Evolutionary conservation across 2,113 vertebrate genomes (phyloP), one percentile per base, ranked within the genome.

Genomic region (Barbus barbus): DNA sequence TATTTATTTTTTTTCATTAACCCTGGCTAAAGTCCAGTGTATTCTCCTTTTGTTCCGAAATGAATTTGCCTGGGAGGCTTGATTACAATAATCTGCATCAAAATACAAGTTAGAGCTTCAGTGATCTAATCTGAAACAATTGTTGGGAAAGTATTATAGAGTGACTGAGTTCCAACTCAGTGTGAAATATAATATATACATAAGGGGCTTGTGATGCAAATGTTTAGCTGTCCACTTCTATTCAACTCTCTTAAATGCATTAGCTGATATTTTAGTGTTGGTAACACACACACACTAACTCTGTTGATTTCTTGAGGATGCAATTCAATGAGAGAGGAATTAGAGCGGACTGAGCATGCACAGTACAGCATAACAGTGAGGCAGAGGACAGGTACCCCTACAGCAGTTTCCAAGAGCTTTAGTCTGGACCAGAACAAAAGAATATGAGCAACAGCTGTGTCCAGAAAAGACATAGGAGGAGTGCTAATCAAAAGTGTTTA

Each of bases 351-450:
- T 76, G 60, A 44, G 41, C 69, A 81, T 38, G 69, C 69, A 48
- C 24, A 76, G 41, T 44, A 13, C 11, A 75, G 24, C 84, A n/a
- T 38, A 77, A 81, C 46, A 46, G 22, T 1, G 16, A 67, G 74
- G 65, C 26, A 38, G n/a, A 33, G 9, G 26, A 67, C 63, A 81
- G 46, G 38, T 53, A 36, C 63, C 67, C 44, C 65, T 71, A 38
- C 38, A 74, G 71, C 67, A 12, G 71, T 46, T 74, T 74, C 48
- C n/a, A 46, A 46, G 71, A 31, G 12, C 38, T 67, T 63, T 31
- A 87, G 71, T 84, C 78, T 61, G 38, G 24, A 67, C 61, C 79
- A 44, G 26, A 80, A 67, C 67, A 53, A 79, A 74, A 51, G 78
- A 69, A 44, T 6, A 65, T n/a, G 41, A 81, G 26, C 41, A 24